phyloP scores from a whole-genome alignment of 2,888 invertebrate species.

The Himalopsyche anomala region DNA sequence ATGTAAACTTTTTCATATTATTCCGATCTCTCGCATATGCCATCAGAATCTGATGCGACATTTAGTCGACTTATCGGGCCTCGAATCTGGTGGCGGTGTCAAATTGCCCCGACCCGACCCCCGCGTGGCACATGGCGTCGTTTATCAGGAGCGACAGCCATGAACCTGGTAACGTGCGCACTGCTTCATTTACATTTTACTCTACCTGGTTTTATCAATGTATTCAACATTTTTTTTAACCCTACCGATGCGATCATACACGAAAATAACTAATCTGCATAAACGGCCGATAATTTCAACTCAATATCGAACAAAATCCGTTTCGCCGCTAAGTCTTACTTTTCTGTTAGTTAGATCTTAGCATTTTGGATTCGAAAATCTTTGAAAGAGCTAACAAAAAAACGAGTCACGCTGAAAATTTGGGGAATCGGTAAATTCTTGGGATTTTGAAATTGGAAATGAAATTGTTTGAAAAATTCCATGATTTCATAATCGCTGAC shows the following conservation, averaged over 20 bases:
- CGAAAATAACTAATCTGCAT: no score
- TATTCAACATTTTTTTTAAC: background rate
- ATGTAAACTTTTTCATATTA: background rate
- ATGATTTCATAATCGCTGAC: no score
- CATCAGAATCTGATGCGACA: background rate
- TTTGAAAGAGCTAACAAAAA: no score
- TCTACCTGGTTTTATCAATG: background rate
- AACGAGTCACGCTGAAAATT: no score
- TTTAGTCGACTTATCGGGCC: background rate
- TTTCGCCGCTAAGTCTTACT: no score
- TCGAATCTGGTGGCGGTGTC: slow-evolving; percentile 19
- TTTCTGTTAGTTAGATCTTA: no score
- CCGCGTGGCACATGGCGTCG: slow-evolving; percentile 4
- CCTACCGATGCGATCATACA: background rate
- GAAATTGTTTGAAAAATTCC: no score
- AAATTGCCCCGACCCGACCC: background rate
- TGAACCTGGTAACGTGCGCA: background rate
- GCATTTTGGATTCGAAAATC: no score
- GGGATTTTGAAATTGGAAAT: no score
- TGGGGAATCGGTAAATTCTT: no score
- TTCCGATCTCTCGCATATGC: background rate
- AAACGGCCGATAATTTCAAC: no score
- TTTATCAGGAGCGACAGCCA: slow-evolving; percentile 17
- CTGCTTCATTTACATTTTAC: background rate
- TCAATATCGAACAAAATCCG: no score